phyloP scores from a whole-genome alignment of 2,888 invertebrate species.

The Parnassius apollo region DNA sequence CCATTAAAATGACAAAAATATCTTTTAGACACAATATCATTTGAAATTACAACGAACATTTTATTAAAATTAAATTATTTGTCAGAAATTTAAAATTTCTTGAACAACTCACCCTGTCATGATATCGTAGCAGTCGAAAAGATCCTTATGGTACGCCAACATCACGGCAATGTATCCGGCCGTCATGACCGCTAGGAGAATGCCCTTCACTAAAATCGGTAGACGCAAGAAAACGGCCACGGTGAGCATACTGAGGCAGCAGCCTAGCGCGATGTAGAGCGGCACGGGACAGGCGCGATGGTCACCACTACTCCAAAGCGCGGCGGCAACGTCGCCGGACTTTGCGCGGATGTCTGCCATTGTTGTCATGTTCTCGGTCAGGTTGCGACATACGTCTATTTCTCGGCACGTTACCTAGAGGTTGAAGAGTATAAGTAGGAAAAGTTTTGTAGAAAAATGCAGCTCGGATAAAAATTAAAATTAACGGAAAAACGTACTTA shows the following conservation, averaged over 20 bases:
- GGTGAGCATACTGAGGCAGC: constrained; percentile 90
- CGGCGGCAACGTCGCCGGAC: constrained; percentile 52
- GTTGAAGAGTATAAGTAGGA: background rate
- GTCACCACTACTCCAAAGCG: constrained; percentile 75
- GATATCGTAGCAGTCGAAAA: constrained; percentile 91
- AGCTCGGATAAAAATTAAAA: too few species aligned
- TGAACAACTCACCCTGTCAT: constrained; percentile 85
- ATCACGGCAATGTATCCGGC: constrained; percentile 90
- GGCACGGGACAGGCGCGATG: constrained; percentile 92
- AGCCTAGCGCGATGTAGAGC: constrained; percentile 92
- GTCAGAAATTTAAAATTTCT: background rate
- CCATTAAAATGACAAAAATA: too few species aligned
- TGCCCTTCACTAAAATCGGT: constrained; percentile 90
- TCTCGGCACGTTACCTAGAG: constrained; percentile 69
- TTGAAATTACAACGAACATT: too few species aligned
- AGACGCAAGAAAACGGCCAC: constrained; percentile 92
- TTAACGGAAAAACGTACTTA: too few species aligned
- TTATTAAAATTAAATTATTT: too few species aligned
- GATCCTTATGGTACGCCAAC: constrained; percentile 88
- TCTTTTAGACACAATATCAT: too few species aligned
- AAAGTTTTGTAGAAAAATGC: too few species aligned
- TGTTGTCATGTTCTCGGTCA: constrained; percentile 71
- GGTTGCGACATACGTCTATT: constrained; percentile 62
- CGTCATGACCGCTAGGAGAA: constrained; percentile 88
- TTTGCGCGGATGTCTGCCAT: constrained; percentile 74